phyloP scores from a whole-genome alignment of 2,888 invertebrate genomes.

The Idaea biselata region DNA sequence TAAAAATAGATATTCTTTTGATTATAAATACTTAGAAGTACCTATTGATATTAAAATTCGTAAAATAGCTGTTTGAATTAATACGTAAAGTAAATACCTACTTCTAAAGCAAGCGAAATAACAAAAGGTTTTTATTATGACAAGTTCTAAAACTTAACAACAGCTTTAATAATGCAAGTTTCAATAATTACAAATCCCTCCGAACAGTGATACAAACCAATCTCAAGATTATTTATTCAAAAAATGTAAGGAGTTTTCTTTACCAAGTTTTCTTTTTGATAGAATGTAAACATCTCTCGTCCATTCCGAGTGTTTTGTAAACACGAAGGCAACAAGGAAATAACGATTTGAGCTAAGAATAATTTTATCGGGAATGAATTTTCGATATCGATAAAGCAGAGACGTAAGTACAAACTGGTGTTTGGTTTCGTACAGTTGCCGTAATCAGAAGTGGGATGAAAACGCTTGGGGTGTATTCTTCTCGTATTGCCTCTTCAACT shows the following conservation, averaged over 20 bases:
- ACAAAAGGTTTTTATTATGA: too few species aligned
- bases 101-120: too few species aligned
- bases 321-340: conserved; percentile 32
- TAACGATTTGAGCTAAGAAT: conserved; percentile 36
- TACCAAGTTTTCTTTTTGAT: conserved; percentile 17
- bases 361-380: conserved; percentile 32
- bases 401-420: background rate
- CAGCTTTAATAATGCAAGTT: too few species aligned
- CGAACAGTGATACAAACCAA: background rate
- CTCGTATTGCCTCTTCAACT: too few species aligned
- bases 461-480: too few species aligned
- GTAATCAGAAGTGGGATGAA: background rate
- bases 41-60: too few species aligned
- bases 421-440: background rate
- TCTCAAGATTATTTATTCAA: conserved; percentile 6
- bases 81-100: too few species aligned
- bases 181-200: conserved; percentile 1
- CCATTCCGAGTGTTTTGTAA: conserved; percentile 22
- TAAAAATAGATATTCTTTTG: too few species aligned
- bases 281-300: conserved; percentile 22
- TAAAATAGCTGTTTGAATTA: too few species aligned
- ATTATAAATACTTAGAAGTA: too few species aligned
- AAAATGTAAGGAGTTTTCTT: conserved; percentile 11
- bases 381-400: conserved; percentile 11
- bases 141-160: too few species aligned